Conservation (phyloP, 2,888 invertebrate species). For the Lepidochitona cinerea region DNA sequence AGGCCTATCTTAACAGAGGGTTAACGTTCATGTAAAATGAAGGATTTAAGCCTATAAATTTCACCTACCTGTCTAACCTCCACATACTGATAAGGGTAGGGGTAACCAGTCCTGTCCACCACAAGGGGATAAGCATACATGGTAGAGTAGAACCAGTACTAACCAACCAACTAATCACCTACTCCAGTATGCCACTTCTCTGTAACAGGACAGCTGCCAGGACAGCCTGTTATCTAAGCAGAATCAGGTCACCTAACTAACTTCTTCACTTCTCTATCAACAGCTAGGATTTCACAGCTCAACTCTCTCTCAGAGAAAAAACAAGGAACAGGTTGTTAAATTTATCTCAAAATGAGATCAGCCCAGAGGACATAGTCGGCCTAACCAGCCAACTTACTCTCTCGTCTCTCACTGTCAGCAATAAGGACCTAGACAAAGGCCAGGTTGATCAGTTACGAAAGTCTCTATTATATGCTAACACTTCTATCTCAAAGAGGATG, state of each 20-base stretch:
- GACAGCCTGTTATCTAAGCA: not conserved
- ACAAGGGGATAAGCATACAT: not conserved
- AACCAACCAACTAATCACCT: not conserved
- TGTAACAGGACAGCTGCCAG: not conserved
- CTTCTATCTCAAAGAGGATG: too few species aligned
- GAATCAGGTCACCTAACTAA: not conserved
- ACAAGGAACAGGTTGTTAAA: too few species aligned
- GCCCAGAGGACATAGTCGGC: too few species aligned
- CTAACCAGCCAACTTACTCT: too few species aligned
- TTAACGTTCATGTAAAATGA: too few species aligned
- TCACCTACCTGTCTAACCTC: not conserved
- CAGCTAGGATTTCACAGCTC: not conserved
- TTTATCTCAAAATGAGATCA: too few species aligned
- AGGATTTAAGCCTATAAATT: too few species aligned
- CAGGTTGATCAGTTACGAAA: too few species aligned
- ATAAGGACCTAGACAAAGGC: too few species aligned
- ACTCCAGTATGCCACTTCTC: not conserved
- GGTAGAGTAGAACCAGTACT: not conserved
- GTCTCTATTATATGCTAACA: too few species aligned
- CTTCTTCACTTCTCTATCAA: not conserved
- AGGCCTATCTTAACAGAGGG: too few species aligned
- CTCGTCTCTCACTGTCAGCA: too few species aligned
- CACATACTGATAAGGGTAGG: not conserved
- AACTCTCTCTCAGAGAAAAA: not conserved
- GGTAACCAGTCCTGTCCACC: not conserved